Evolutionary conservation across 2,888 invertebrate species (phyloP).

Genomic region (Leptarthrus brevirostris): DNA sequence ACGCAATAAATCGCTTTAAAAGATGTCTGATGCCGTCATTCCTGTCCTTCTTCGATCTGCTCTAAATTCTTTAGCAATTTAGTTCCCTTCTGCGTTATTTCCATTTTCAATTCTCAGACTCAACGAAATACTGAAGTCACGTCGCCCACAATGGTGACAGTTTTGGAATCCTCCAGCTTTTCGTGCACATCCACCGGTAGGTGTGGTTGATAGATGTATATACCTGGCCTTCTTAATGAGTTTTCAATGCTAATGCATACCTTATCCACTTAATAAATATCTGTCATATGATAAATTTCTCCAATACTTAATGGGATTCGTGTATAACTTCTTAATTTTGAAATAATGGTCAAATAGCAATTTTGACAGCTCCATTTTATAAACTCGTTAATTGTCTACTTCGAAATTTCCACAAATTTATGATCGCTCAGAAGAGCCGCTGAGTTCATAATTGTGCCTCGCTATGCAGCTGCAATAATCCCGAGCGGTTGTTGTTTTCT

Average conservation of each 20-base stretch:
- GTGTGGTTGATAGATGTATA: no score
- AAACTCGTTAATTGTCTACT: slow-evolving; percentile 16
- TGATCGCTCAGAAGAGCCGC: background rate
- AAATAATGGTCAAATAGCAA: no score
- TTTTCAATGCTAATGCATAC: slow-evolving; percentile 22
- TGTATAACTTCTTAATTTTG: slow-evolving; percentile 32
- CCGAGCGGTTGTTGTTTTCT: slow-evolving; percentile 6
- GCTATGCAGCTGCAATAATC: slow-evolving; percentile 12
- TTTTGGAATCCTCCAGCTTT: no score
- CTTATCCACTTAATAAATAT: background rate
- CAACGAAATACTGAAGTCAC: no score
- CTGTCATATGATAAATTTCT: slow-evolving; percentile 13
- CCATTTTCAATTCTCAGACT: no score
- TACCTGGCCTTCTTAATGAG: slow-evolving; percentile 22
- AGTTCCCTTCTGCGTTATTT: no score
- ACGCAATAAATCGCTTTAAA: no score
- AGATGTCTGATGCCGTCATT: no score
- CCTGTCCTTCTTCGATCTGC: no score
- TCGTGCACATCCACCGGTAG: no score
- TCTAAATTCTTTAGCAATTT: no score
- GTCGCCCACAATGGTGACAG: no score
- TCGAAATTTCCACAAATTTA: background rate
- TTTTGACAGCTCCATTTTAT: slow-evolving; percentile 19
- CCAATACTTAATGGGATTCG: slow-evolving; percentile 8
- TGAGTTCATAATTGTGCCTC: background rate